These are phyloP conservation scores for Hyperoplus immaculatus DNA, from an alignment of 2,797 vertebrate genomes.

Conservation along the genomic window DNA sequence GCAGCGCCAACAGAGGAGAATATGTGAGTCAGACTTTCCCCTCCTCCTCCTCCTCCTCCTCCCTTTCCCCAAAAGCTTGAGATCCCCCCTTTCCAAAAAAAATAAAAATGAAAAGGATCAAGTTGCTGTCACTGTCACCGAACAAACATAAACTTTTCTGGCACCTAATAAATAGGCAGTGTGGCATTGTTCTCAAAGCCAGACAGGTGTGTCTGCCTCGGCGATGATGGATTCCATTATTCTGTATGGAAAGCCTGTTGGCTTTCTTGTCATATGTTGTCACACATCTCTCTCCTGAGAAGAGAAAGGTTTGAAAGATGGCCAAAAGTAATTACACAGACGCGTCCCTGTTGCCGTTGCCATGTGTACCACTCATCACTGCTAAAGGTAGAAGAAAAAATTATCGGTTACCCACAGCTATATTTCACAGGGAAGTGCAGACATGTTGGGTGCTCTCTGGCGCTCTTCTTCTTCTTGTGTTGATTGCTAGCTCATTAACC, in stretches of 20 bases:
- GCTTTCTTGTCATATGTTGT: slow-evolving; percentile 91
- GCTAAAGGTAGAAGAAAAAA: slow-evolving; percentile 71
- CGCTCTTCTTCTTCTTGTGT: slow-evolving; percentile 66
- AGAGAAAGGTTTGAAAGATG: slow-evolving; percentile 88
- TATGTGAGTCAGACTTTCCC: slow-evolving; percentile 84
- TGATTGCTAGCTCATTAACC: slow-evolving; percentile 85
- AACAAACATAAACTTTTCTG: slow-evolving; percentile 92
- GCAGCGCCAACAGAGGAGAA: slow-evolving; percentile 79
- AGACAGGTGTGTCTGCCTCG: slow-evolving; percentile 90
- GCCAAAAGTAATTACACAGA: slow-evolving; percentile 89
- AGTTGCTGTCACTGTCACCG: slow-evolving; percentile 90
- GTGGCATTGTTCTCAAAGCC: slow-evolving; percentile 90
- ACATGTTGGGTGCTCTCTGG: slow-evolving; percentile 70
- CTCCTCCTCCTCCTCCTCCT: slow-evolving; percentile 47
- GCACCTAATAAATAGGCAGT: slow-evolving; percentile 91
- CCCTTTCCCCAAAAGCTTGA: slow-evolving; percentile 79
- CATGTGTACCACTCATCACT: slow-evolving; percentile 82
- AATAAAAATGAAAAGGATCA: slow-evolving; percentile 88
- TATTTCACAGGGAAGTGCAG: slow-evolving; percentile 75
- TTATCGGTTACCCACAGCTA: slow-evolving; percentile 79
- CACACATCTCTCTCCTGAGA: slow-evolving; percentile 87
- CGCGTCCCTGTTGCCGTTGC: slow-evolving; percentile 80
- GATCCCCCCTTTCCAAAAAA: slow-evolving; percentile 74
- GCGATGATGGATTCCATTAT: slow-evolving; percentile 89
- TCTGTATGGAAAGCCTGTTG: slow-evolving; percentile 89